Percentiles rank a stretch among this genome's conserved stretches.
phyloP scores from a whole-genome alignment of 1,140 invertebrate species.

The Pentalonia nigronervosa region DNA sequence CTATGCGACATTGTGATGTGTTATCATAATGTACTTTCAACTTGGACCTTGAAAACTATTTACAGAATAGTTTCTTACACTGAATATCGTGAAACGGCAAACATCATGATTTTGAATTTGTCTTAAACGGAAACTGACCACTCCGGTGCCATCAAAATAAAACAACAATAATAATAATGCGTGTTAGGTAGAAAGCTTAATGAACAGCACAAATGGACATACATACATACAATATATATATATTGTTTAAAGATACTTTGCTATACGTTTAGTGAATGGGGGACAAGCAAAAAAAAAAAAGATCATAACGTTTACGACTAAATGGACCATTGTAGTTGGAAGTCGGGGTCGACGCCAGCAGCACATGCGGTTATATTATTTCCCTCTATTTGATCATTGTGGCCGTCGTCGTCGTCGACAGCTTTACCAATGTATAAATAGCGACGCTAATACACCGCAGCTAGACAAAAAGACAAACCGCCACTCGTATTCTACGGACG shows the following conservation, averaged over 20 bases:
- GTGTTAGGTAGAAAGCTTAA: neutral
- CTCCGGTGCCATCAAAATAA: neutral
- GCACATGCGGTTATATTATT: neutral
- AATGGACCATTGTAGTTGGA: neutral
- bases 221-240: neutral
- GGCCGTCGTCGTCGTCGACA: constrained; percentile 31
- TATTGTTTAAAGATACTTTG: neutral
- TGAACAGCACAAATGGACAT: neutral
- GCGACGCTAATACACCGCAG: neutral
- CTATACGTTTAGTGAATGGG: neutral
- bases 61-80: neutral
- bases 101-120: neutral
- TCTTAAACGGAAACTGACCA: neutral
- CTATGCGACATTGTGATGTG: neutral
- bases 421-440: constrained; percentile 46
- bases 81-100: neutral
- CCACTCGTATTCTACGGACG: neutral
- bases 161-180: neutral
- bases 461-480: constrained; percentile 21
- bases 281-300: neutral
- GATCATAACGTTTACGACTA: neutral
- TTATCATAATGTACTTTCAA: neutral
- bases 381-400: constrained; percentile 15
- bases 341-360: neutral
- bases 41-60: neutral